Base-by-base conservation (phyloP, 2,888 invertebrate genomes). In the Arge pagana region DNA sequence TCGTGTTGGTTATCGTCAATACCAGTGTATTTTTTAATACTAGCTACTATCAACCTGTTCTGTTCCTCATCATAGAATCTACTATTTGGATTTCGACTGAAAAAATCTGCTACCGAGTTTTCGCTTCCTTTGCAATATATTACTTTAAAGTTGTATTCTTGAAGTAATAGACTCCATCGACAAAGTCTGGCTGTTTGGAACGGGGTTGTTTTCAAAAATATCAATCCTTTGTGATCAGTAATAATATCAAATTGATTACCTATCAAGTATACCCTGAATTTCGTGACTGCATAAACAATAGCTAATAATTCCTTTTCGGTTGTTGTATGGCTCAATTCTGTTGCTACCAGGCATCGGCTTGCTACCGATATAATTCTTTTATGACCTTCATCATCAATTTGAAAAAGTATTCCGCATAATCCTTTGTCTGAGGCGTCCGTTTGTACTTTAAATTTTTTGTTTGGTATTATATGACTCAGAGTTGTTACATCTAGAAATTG, bases 101-200 rank as follows among this genome's bases (percentile, higher is more conserved):
- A 39, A 1, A 41, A 30, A 19, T 62, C 57, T 3, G 55, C 52
- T 3, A 59, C 56, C 6, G 42, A 26, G 26, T 57, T 60, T 2
- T 36, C 15, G 4, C 16, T 15, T 2, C 57, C 62, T 0, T 45
- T 39, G 11, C 55, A 51, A 24, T 59, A 48, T 1, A 52, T 15
- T 2, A 55, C 48, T 7, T 37, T 39, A 8, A 52, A 39, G 37
- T 59, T 45, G 43, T 51, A 61, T 23, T 63, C 58, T 2, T 62
- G 63, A 2, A 63, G 13, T 4, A 51, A 51, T 7, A 62, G 33
- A 0, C 50, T 50, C 57, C 58, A 63, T 24, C 58, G 21, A 3
- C 50, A 49, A 4, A 62, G 45, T 24, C 61, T 31, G 6, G 55
- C 39, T 1, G 54, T 50, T 1, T 57, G 21, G 3, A 60, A 16